Percentiles rank a stretch among this genome's conserved stretches.
Evolutionary conservation across 1,140 invertebrate genomes (phyloP).

Genomic region (Caenorhabditis tropicalis): DNA sequence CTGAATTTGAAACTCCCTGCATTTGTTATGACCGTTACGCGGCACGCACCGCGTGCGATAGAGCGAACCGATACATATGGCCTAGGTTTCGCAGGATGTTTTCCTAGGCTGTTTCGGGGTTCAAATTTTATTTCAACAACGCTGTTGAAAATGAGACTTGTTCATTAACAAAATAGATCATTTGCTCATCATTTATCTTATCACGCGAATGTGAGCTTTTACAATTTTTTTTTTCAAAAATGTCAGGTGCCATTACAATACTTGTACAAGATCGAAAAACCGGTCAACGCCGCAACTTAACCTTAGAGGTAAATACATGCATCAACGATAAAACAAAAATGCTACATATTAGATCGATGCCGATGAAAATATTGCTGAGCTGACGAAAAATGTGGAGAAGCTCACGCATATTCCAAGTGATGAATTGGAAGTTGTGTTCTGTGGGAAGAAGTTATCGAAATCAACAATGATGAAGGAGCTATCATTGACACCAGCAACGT

Average conservation of each 20-base stretch:
- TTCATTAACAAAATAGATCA: no score
- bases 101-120: not conserved
- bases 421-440: constrained; percentile 16
- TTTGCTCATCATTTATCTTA: no score
- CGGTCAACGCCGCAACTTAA: not conserved
- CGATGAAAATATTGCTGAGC: not conserved
- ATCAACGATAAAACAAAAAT: not conserved
- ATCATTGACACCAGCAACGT: constrained; percentile 22
- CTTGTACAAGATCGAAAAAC: not conserved
- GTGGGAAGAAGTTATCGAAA: constrained; percentile 21
- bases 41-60: not conserved
- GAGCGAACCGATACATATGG: not conserved
- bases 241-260: not conserved
- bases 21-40: not conserved
- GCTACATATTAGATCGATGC: not conserved
- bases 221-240: not conserved
- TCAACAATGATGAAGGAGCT: not conserved
- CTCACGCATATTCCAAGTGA: not conserved
- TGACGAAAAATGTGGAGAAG: not conserved
- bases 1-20: constrained; percentile 7
- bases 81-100: not conserved
- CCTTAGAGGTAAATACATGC: not conserved
- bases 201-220: no score
- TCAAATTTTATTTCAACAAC: not conserved
- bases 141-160: no score